phyloP scores from a whole-genome alignment of 1,140 invertebrate species.

The Drosophila paulistorum region DNA sequence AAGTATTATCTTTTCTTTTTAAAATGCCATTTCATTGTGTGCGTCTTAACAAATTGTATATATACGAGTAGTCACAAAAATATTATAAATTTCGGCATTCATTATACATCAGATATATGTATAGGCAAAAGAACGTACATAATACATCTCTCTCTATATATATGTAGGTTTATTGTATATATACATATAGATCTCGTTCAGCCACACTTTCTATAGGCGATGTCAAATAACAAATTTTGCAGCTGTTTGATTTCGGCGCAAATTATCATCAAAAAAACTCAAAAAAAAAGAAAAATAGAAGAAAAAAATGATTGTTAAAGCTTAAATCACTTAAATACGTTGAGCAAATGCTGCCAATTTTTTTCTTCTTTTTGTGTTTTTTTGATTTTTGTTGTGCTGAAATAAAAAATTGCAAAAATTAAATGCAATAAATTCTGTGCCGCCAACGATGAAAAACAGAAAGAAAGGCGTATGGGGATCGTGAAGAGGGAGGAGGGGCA shows the following conservation, averaged over 20 bases:
- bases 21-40: constrained; percentile 56
- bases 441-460: constrained; percentile 37
- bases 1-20: neutral
- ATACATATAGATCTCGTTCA: constrained; percentile 29
- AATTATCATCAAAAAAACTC: constrained; percentile 69
- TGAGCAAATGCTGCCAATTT: constrained; percentile 49
- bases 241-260: constrained; percentile 78
- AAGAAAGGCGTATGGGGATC: neutral
- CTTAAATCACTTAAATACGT: constrained; percentile 72
- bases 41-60: constrained; percentile 77
- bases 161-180: constrained; percentile 25
- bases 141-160: neutral
- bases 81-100: constrained; percentile 63
- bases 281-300: constrained; percentile 29
- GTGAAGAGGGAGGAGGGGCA: neutral
- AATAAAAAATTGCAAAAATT: constrained; percentile 53
- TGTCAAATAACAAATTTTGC: constrained; percentile 64
- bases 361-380: neutral
- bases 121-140: constrained; percentile 18
- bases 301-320: constrained; percentile 64
- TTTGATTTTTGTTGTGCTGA: constrained; percentile 8
- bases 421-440: constrained; percentile 74
- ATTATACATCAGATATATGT: constrained; percentile 46
- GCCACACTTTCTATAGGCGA: constrained; percentile 74
- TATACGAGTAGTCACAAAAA: constrained; percentile 51